A percentile compares a stretch with the other conserved stretches of the same genome.
These are phyloP conservation scores for Sitta carolinensis DNA, from an alignment of 2,797 vertebrate species.

Conservation along the genomic window DNA sequence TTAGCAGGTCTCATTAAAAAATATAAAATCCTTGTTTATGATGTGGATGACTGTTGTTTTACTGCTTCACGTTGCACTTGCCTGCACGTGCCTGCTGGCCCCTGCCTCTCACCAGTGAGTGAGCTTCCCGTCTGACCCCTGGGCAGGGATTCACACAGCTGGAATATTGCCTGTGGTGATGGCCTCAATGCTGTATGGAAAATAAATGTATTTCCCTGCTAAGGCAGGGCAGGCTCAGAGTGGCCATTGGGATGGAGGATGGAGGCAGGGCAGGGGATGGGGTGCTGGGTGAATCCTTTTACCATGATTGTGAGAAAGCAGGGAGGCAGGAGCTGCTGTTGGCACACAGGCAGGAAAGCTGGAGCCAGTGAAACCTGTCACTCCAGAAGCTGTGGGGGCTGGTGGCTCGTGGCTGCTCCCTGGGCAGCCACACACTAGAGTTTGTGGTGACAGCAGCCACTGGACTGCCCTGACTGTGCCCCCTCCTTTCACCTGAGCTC, in stretches of 20 bases:
- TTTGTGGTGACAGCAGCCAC: fast-evolving
- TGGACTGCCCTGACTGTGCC: neutral
- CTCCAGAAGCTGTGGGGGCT: fast-evolving
- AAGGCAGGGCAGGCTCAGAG: neutral
- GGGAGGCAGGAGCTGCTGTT: neutral
- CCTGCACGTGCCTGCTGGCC: neutral
- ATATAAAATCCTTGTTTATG: neutral
- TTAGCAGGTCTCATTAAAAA: neutral
- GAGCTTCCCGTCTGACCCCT: neutral
- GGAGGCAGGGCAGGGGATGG: neutral
- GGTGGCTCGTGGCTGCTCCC: fast-evolving
- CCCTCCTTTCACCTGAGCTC: neutral
- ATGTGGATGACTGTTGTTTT: neutral
- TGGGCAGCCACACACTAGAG: fast-evolving
- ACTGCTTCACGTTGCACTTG: neutral
- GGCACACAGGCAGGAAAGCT: neutral
- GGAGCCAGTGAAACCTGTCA: neutral
- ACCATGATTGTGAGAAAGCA: neutral
- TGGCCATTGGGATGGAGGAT: neutral
- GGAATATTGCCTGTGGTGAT: neutral
- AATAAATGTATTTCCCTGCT: neutral
- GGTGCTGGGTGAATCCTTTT: neutral
- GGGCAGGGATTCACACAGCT: neutral
- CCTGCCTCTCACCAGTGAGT: neutral
- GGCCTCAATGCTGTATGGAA: fast-evolving